Base-by-base conservation (phyloP, 1,140 invertebrate genomes). In the Zaprionus gabonicus region DNA sequence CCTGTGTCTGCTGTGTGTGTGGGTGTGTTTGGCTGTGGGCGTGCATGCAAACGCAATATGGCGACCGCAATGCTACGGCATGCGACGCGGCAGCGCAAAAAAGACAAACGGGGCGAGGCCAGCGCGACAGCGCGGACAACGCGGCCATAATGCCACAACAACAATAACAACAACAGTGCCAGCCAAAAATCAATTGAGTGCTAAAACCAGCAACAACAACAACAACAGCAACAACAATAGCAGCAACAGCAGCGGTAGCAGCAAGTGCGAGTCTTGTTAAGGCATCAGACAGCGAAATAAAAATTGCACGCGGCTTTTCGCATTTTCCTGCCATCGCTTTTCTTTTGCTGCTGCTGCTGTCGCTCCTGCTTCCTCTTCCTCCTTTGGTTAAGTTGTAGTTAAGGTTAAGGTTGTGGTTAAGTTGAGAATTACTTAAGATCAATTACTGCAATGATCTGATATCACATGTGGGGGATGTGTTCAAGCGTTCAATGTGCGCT, bases 31-130 rank as follows among this genome's bases (percentile, higher is more conserved):
- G 80, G 65, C 73, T 88, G 81, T 88, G 81, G 86, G 85, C 82
- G 85, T 80, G 81, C 81, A 88, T 91, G 88, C 88, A 91, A 91
- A 91, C 88, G 88, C 84, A 91, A 91, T 91, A 91, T 91, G 88
- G 88, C 83, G 84, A 91, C 88, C 88, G 88, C 88, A 91, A 91
- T 91, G 88, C 84, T 74, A 80, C 82, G 76, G 75, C 76, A 85
- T 60, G 17, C 17, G 63, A 62, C 73, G 76, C 74, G 65, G 46
- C 67, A 49, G 66, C 69, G 68, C 78, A 71, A 68, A 58, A n/a
- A 67, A 65, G 51, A 62, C 38, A 75, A 53, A 34, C 46, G 46
- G 20, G 46, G 46, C 17, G 20, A 51, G 46, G 46, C 46, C 46
- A 20, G 20, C 12, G 23, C 23, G 23, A 23, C 23, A 23, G 23